Percentiles rank a stretch among this genome's conserved stretches.
These are phyloP conservation scores for Podarcis siculus DNA, from an alignment of 2,797 vertebrate genomes.

Conservation along the genomic window DNA sequence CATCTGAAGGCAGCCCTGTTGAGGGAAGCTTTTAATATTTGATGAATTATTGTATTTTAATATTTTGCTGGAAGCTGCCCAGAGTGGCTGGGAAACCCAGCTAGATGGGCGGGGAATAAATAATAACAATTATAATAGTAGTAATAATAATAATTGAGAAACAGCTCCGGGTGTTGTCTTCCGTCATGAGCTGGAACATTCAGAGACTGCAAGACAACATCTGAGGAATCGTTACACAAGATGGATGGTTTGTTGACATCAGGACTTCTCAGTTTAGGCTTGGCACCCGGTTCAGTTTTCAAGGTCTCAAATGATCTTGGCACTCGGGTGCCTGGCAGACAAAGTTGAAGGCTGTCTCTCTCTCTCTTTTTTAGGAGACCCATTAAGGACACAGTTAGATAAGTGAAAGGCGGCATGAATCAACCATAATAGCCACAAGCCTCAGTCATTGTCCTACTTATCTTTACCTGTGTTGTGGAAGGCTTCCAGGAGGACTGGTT, in stretches of 20 bases:
- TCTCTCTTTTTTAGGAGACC: not conserved
- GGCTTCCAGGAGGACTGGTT: not conserved
- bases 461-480: not conserved
- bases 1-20: too few relatives aligned
- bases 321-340: not conserved
- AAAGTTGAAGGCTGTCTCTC: not conserved
- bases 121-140: too few relatives aligned
- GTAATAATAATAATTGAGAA: not conserved
- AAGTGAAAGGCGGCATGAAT: not conserved
- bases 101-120: too few relatives aligned
- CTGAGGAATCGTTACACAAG: constrained; percentile 3
- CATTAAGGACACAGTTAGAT: not conserved
- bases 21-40: too few relatives aligned
- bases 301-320: not conserved
- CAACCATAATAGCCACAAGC: not conserved
- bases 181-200: not conserved
- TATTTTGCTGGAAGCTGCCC: too few relatives aligned
- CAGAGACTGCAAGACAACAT: not conserved
- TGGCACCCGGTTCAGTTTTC: not conserved
- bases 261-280: constrained; percentile 4
- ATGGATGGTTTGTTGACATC: not conserved
- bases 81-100: too few relatives aligned
- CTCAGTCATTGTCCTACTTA: not conserved
- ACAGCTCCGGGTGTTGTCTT: not conserved
- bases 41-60: too few relatives aligned